Percentiles rank a stretch among this genome's conserved stretches.
These are phyloP conservation scores for Linepithema humile DNA, from an alignment of 1,140 invertebrate genomes.

Conservation along the genomic window DNA sequence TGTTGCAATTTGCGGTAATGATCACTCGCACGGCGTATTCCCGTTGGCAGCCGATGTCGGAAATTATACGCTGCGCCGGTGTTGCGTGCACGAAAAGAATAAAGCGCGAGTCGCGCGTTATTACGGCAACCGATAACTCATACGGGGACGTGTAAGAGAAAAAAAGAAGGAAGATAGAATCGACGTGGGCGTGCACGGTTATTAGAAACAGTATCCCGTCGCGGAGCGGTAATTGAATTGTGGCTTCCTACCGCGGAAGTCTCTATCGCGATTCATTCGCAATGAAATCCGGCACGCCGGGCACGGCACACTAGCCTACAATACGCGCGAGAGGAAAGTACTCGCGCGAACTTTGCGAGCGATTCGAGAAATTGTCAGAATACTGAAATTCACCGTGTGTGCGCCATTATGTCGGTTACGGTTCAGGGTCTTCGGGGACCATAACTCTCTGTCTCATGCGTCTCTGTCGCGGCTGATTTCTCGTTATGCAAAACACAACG, in stretches of 20 bases:
- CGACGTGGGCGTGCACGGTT: neutral
- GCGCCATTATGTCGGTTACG: neutral
- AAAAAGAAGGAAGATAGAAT: neutral
- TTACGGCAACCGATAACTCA: slow-evolving; percentile 38
- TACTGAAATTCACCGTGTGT: slow-evolving; percentile 5
- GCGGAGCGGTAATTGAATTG: slow-evolving; percentile 24
- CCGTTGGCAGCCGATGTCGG: slow-evolving; percentile 47
- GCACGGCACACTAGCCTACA: slow-evolving; percentile 16
- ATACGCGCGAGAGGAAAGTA: neutral
- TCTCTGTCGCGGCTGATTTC: slow-evolving; percentile 33
- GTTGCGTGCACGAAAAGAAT: slow-evolving; percentile 48
- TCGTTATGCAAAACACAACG: slow-evolving; percentile 62
- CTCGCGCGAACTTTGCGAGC: neutral
- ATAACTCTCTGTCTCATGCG: slow-evolving; percentile 17
- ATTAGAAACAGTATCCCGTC: neutral
- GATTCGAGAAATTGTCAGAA: slow-evolving; percentile 9
- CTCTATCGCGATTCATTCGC: slow-evolving; percentile 7
- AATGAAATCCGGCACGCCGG: slow-evolving; percentile 6
- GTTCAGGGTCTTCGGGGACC: neutral
- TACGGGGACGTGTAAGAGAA: neutral
- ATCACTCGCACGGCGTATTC: slow-evolving; percentile 33
- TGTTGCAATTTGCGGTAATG: slow-evolving; percentile 47
- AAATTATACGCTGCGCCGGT: slow-evolving; percentile 49
- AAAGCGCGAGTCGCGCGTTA: slow-evolving; percentile 28
- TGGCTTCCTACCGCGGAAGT: slow-evolving; percentile 12